Percentiles rank a stretch among this genome's conserved stretches.
These are phyloP conservation scores for Bimastos eiseni DNA, from an alignment of 2,888 invertebrate species.

Conservation along the genomic window DNA sequence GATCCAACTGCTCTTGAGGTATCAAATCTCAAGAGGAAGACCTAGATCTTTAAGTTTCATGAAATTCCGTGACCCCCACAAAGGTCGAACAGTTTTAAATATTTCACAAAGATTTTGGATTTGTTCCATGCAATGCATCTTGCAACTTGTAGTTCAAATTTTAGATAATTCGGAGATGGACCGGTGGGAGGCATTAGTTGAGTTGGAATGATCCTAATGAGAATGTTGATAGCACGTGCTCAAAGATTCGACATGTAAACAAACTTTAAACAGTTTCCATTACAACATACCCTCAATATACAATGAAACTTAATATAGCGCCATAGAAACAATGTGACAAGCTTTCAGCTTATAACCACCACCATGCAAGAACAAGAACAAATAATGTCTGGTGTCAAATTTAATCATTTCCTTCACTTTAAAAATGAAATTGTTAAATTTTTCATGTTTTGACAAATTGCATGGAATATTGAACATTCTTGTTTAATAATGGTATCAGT, in stretches of 20 bases:
- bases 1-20: no score
- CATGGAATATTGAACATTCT: not conserved
- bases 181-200: no score
- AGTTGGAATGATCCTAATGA: no score
- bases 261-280: not conserved
- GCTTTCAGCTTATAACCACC: not conserved
- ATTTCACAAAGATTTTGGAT: no score
- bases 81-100: no score
- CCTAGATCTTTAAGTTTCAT: no score
- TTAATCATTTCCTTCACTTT: not conserved
- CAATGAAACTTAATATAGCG: not conserved
- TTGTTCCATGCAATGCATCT: no score
- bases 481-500: not conserved
- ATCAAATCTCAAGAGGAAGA: no score
- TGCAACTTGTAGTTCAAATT: no score
- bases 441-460: not conserved
- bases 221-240: not conserved
- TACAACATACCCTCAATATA: not conserved
- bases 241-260: not conserved
- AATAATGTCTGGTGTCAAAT: not conserved
- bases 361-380: no score
- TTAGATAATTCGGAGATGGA: no score
- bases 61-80: no score
- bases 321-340: not conserved
- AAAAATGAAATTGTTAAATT: not conserved